Evolutionary conservation across 2,888 invertebrate genomes (phyloP).

Genomic region (Invenusta paracnida): DNA sequence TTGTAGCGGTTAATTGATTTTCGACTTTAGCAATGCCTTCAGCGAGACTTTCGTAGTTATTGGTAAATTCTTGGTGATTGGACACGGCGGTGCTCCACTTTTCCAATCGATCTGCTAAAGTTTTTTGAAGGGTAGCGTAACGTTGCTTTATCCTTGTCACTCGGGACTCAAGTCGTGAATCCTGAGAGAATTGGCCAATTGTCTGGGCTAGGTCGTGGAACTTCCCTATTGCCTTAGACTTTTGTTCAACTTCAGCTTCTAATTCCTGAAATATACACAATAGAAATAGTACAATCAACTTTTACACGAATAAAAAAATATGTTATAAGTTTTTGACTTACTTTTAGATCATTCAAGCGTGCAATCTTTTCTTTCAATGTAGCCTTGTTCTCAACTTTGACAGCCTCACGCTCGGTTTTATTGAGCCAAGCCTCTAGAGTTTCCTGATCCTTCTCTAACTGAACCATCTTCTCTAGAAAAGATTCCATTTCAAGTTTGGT

Average conservation of each 20-base stretch:
- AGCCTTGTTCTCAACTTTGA: not conserved
- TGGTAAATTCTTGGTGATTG: not conserved
- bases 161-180: not conserved
- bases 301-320: not conserved
- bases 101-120: not conserved
- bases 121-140: not conserved
- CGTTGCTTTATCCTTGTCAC: not conserved
- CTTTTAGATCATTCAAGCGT: not conserved
- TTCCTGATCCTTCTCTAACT: not conserved
- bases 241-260: not conserved
- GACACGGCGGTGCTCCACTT: not conserved
- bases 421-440: not conserved
- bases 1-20: not conserved
- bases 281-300: not conserved
- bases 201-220: not conserved
- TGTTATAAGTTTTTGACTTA: not conserved
- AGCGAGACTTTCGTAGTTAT: not conserved
- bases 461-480: not conserved
- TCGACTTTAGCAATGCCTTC: not conserved
- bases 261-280: not conserved
- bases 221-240: not conserved
- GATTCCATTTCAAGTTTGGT: not conserved
- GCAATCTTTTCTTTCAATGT: not conserved
- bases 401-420: not conserved
- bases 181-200: not conserved